Conservation (phyloP, 2,888 invertebrate genomes). For the Drosophila mayaguana region DNA sequence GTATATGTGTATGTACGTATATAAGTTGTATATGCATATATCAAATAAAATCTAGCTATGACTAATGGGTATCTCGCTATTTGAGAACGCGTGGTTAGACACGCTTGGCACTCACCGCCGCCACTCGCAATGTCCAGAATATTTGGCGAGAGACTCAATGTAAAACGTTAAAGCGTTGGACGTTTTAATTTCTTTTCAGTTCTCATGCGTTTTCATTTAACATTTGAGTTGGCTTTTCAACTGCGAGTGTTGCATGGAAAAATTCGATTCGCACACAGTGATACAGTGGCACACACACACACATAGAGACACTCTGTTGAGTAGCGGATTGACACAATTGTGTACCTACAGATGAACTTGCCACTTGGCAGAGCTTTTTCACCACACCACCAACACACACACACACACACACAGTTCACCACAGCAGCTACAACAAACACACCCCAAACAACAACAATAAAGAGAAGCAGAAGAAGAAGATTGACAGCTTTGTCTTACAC, state of each 20-base stretch:
- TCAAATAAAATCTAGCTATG: constrained; percentile 24
- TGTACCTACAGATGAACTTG: constrained; percentile 75
- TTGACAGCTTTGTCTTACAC: constrained; percentile 53
- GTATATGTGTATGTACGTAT: not conserved
- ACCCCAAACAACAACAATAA: constrained; percentile 31
- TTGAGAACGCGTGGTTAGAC: constrained; percentile 29
- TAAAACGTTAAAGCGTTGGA: constrained; percentile 9
- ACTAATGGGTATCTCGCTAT: constrained; percentile 33
- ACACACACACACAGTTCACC: constrained; percentile 27
- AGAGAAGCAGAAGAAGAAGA: constrained; percentile 16
- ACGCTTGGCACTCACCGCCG: constrained; percentile 60
- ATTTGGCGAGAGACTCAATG: constrained; percentile 42
- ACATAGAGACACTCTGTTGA: constrained; percentile 21
- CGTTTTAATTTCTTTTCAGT: constrained; percentile 7
- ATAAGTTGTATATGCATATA: not conserved
- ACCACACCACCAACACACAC: constrained; percentile 24
- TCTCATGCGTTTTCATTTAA: constrained; percentile 19
- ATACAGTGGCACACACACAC: not conserved
- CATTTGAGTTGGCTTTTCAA: constrained; percentile 18
- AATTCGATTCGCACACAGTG: constrained; percentile 29
- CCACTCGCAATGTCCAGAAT: constrained; percentile 60
- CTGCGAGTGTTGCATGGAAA: constrained; percentile 51
- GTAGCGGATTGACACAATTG: constrained; percentile 59
- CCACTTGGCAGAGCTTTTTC: constrained; percentile 61
- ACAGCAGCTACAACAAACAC: constrained; percentile 28